A percentile compares a stretch with the other conserved stretches of the same genome.
Conservation (phyloP, 2,113 vertebrate genomes). For the Entosphenus tridentatus region DNA sequence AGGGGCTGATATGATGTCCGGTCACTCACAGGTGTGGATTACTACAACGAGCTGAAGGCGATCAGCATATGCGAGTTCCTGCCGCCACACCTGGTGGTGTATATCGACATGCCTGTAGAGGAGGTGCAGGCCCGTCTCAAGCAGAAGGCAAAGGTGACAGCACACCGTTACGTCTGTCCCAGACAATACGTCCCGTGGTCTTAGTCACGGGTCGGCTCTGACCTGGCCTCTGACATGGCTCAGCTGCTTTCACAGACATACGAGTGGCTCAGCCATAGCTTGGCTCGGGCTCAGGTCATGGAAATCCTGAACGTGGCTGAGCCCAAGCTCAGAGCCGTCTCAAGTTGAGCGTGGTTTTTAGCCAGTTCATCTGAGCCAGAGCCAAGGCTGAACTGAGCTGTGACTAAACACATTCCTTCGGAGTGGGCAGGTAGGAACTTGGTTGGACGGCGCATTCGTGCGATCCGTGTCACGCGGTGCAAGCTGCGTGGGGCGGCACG, state of each 20-base stretch:
- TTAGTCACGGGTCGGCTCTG: neutral
- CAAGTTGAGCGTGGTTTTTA: neutral
- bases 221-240: neutral
- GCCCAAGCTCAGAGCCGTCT: neutral
- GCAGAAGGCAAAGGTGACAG: constrained; percentile 2
- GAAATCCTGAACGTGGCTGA: neutral
- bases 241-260: neutral
- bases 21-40: neutral
- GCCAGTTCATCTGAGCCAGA: too few species aligned
- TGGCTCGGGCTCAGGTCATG: neutral
- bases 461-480: neutral
- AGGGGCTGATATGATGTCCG: too few species aligned
- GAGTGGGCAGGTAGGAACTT: too few species aligned
- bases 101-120: neutral
- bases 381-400: too few species aligned
- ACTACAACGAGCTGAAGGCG: constrained; percentile 6
- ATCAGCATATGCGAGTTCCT: constrained; percentile 3
- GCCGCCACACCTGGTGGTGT: constrained; percentile 5
- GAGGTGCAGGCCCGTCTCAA: neutral
- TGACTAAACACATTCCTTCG: too few species aligned
- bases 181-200: neutral
- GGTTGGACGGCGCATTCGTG: neutral
- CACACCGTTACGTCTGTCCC: neutral
- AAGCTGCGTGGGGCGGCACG: too few species aligned
- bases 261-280: neutral